Base-by-base conservation (phyloP, 2,797 vertebrate genomes). In the Arnoldichthys spilopterus region DNA sequence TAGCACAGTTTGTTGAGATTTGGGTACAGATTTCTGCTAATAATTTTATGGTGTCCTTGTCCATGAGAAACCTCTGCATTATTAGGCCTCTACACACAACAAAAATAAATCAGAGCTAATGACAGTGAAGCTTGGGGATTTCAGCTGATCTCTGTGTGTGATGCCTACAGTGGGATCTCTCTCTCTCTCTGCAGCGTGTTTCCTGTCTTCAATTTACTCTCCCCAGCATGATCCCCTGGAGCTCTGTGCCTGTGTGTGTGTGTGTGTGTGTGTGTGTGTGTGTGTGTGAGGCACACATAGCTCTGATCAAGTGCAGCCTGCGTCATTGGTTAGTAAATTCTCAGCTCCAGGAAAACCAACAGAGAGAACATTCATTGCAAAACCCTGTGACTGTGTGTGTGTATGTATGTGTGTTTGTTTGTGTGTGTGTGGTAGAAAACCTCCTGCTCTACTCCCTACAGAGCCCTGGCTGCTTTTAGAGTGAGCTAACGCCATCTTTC, bases 311-410 rank as follows among this genome's bases (percentile, higher is more conserved):
- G 90, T 91, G 90, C 89, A 89, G 92, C 90, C 92, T 94, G 93
- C 92, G 93, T 94, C 93, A 94, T 93, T 90, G 92, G 91, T 94
- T 92, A 93, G 92, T 93, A 93, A 94, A 94, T 91, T 91, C 91
- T 89, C 89, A 90, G 91, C 92, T 93, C 92, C 92, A 92, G 91
- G 91, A 94, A 92, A 92, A 93, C 92, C 92, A 93, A 94, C 92
- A 93, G 93, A 93, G 92, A 93, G 89, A 89, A 93, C 93, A 94
- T 94, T 94, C 92, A 94, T 93, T 89, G 89, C 30, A 86, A 89
- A 90, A 92, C 92, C 93, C 92, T 93, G 92, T 94, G 93, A 94
- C 93, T 93, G 91, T 88, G 92, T 91, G 91, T 88, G 92, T 45
- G 11, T 66, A 11, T 69, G 71, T 59, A 56, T 47, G 58, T 61